Conservation (phyloP, 2,888 invertebrate species). For the Electrophaes corylata region DNA sequence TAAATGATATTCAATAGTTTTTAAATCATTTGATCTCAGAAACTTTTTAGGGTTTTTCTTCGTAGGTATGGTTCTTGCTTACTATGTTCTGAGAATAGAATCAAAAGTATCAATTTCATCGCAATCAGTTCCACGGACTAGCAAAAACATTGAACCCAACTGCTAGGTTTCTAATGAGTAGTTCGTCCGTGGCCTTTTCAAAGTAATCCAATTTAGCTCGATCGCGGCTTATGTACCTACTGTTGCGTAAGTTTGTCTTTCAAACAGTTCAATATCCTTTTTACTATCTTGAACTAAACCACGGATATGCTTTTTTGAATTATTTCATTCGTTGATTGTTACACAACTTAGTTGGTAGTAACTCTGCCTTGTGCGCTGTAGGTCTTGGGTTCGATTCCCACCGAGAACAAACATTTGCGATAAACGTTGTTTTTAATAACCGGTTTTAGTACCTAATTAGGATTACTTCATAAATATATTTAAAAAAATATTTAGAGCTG, state of each 20-base stretch:
- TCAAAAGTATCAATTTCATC: conserved; percentile 10
- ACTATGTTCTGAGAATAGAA: background rate
- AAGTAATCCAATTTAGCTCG: conserved; percentile 22
- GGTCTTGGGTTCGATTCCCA: no score
- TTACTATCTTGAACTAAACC: no score
- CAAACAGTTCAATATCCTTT: background rate
- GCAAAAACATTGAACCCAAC: conserved; percentile 9
- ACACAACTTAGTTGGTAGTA: no score
- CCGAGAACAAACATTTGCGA: no score
- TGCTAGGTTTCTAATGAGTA: conserved; percentile 7
- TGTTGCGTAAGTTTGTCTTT: background rate
- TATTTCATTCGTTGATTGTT: no score
- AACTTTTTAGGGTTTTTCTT: background rate
- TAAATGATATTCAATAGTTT: no score
- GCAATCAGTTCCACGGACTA: conserved; percentile 4
- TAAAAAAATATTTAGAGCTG: no score
- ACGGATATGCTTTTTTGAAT: no score
- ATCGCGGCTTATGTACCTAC: conserved; percentile 7
- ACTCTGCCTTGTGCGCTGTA: no score
- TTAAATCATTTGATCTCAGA: background rate
- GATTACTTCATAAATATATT: no score
- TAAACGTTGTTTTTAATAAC: no score
- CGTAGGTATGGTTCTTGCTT: background rate
- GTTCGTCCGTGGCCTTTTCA: conserved; percentile 14
- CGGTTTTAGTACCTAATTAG: no score